phyloP scores from a whole-genome alignment of 2,113 vertebrate genomes.

The Gulo gulo region DNA sequence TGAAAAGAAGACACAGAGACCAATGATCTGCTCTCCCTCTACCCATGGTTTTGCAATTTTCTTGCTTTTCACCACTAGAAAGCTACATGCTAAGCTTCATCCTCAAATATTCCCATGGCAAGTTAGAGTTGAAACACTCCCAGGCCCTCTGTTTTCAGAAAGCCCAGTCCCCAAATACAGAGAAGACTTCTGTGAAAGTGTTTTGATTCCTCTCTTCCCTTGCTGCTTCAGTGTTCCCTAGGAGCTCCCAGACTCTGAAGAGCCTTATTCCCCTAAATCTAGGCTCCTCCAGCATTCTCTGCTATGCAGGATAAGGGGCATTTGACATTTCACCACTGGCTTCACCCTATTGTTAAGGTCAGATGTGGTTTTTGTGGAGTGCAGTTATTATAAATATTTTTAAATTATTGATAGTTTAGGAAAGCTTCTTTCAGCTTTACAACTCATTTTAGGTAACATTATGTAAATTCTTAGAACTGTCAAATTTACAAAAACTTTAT shows the following conservation, averaged over 20 bases:
- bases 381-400: neutral
- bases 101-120: neutral
- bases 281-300: neutral
- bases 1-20: neutral
- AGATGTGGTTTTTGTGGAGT: neutral
- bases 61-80: neutral
- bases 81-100: neutral
- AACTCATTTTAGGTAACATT: neutral
- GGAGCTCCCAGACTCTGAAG: neutral
- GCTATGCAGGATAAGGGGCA: neutral
- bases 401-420: neutral
- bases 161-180: neutral
- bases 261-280: neutral
- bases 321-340: neutral
- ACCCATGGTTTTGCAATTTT: neutral
- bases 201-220: neutral
- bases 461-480: neutral
- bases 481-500: neutral
- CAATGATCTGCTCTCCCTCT: neutral
- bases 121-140: neutral
- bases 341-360: neutral
- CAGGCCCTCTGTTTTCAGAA: neutral
- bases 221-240: neutral
- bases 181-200: neutral
- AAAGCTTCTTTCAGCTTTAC: neutral